Percentiles rank a stretch among this genome's conserved stretches.
Evolutionary conservation across 92 coral and sea anemone species (phyloP).

Genomic region (Anthopleura xanthogrammica): DNA sequence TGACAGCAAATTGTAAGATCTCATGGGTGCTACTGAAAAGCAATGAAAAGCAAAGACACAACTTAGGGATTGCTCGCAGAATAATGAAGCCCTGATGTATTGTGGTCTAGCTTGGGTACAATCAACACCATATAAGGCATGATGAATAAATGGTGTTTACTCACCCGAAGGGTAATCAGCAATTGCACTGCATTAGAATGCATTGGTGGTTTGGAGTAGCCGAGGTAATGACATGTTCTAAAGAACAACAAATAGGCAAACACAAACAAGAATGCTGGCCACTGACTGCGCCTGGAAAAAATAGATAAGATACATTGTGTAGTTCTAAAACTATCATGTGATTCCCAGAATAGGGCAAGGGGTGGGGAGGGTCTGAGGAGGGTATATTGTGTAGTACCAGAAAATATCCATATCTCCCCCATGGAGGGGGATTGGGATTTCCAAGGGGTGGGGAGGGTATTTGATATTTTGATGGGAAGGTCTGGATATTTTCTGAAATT

Average conservation of each 20-base stretch:
- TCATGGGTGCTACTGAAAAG: neutral
- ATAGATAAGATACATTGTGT: neutral
- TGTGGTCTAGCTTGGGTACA: too few relatives aligned
- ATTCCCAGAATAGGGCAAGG: neutral
- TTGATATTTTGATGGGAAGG: too few relatives aligned
- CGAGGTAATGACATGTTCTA: slow-evolving; percentile 83
- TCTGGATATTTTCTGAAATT: too few relatives aligned
- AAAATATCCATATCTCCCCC: neutral
- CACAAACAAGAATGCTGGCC: slow-evolving; percentile 85
- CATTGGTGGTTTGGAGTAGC: slow-evolving; percentile 75
- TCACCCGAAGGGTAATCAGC: slow-evolving; percentile 84
- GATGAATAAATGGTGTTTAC: neutral
- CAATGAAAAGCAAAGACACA: too few relatives aligned
- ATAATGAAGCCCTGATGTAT: too few relatives aligned
- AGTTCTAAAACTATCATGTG: neutral
- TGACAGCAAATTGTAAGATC: too few relatives aligned
- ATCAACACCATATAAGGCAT: neutral
- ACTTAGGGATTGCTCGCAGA: too few relatives aligned
- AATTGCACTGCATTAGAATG: slow-evolving; percentile 91
- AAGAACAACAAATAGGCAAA: slow-evolving; percentile 89
- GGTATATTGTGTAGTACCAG: neutral
- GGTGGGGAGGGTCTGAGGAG: too few relatives aligned
- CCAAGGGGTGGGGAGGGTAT: neutral
- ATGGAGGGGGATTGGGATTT: neutral
- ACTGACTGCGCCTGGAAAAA: slow-evolving; percentile 72